A percentile compares a stretch with the other conserved stretches of the same genome.
These are phyloP conservation scores for Cheracebus regulus DNA, from an alignment of 2,797 vertebrate genomes.

Conservation along the genomic window DNA sequence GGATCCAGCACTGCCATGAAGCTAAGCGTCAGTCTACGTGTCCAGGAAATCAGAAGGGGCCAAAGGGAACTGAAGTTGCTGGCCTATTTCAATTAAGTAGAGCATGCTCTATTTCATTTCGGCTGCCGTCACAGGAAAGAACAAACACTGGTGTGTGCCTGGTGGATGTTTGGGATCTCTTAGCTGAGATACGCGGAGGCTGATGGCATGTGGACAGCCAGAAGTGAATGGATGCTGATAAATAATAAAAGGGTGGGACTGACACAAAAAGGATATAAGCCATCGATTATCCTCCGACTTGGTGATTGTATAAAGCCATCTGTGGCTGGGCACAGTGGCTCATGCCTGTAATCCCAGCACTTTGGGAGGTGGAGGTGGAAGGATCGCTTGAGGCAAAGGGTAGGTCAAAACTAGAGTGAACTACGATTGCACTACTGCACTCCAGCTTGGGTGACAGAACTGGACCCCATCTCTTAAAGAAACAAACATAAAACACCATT, in stretches of 20 bases:
- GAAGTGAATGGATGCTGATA: background rate
- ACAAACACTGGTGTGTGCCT: background rate
- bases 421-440: background rate
- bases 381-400: background rate
- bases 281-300: background rate
- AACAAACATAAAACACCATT: background rate
- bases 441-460: background rate
- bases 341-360: background rate
- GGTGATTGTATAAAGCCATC: background rate
- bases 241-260: background rate
- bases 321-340: background rate
- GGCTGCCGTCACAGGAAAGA: background rate
- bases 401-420: background rate
- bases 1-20: rapidly evolving
- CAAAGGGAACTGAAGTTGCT: background rate
- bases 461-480: background rate
- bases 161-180: background rate
- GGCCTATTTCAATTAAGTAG: background rate
- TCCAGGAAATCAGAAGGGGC: background rate
- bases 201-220: rapidly evolving
- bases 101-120: background rate
- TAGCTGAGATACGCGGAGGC: background rate
- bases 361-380: background rate
- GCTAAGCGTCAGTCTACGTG: background rate
- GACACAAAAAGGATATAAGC: background rate